A percentile compares a stretch with the other conserved stretches of the same genome.
Evolutionary conservation across 1,140 invertebrate species (phyloP).

Genomic region (Dryas iulia): DNA sequence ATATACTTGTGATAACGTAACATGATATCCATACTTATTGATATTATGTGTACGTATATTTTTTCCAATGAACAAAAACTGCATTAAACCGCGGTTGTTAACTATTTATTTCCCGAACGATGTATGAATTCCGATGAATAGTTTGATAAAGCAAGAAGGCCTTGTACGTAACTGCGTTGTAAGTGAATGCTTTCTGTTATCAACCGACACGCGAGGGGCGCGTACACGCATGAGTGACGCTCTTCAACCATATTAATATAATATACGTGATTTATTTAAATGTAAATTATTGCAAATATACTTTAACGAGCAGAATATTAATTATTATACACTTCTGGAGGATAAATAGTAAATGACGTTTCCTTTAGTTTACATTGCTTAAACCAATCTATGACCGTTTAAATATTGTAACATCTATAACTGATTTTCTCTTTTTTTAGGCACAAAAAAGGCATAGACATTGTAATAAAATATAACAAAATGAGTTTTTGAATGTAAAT

Average conservation of each 20-base stretch:
- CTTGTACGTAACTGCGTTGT: slow-evolving; percentile 39
- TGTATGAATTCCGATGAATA: slow-evolving; percentile 26
- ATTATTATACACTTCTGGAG: not conserved
- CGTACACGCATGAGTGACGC: slow-evolving; percentile 38
- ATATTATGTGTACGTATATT: slow-evolving; percentile 24
- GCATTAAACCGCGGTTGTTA: slow-evolving; percentile 18
- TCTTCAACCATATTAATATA: slow-evolving; percentile 27
- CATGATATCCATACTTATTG: slow-evolving; percentile 1
- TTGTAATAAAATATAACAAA: too few relatives aligned
- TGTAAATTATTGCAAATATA: not conserved
- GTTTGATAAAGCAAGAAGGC: slow-evolving; percentile 49
- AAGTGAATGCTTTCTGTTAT: slow-evolving; percentile 43
- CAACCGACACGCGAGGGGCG: slow-evolving; percentile 47
- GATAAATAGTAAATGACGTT: not conserved
- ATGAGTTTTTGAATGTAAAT: not conserved
- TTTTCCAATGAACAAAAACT: slow-evolving; percentile 27
- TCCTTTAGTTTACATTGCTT: not conserved
- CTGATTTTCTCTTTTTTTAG: too few relatives aligned
- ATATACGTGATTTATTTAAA: slow-evolving; percentile 2
- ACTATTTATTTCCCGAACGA: slow-evolving; percentile 34
- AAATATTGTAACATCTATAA: too few relatives aligned
- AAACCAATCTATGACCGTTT: not conserved
- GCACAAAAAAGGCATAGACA: too few relatives aligned
- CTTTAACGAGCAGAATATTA: not conserved
- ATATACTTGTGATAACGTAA: not conserved